Conservation (phyloP, 2,797 vertebrate genomes). For the Sebastes trivittatus region DNA sequence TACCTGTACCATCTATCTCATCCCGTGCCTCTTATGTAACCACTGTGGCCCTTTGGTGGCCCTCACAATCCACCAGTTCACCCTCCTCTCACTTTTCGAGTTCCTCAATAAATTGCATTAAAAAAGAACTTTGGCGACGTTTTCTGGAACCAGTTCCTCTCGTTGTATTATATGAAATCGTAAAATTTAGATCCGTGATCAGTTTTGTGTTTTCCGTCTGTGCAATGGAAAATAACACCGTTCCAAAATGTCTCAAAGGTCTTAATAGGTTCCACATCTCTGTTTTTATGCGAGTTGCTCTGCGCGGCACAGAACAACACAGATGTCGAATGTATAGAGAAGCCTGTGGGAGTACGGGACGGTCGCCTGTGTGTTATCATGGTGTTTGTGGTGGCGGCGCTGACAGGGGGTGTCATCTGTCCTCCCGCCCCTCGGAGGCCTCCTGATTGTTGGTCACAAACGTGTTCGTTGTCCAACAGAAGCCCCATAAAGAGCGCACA, state of each 20-base stretch:
- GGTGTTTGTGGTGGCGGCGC: slow-evolving; percentile 53
- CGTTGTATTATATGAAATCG: slow-evolving; percentile 31
- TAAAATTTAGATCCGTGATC: slow-evolving; percentile 49
- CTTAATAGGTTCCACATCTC: slow-evolving; percentile 59
- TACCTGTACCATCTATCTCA: not conserved
- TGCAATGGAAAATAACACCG: slow-evolving; percentile 52
- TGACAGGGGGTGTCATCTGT: slow-evolving; percentile 64
- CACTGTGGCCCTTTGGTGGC: not conserved
- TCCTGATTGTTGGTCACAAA: slow-evolving; percentile 29
- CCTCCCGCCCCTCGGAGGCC: slow-evolving; percentile 19
- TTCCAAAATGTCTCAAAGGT: slow-evolving; percentile 22
- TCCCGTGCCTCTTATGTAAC: not conserved
- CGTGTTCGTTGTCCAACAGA: slow-evolving; percentile 36
- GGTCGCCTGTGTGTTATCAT: slow-evolving; percentile 32
- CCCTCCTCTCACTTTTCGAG: slow-evolving; percentile 33
- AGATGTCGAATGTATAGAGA: slow-evolving; percentile 35
- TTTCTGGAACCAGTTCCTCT: slow-evolving; percentile 39
- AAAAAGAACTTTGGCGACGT: slow-evolving; percentile 28
- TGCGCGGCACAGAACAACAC: slow-evolving; percentile 29
- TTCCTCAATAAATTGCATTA: slow-evolving; percentile 36
- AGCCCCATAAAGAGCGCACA: slow-evolving; percentile 24
- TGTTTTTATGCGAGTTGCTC: slow-evolving; percentile 24
- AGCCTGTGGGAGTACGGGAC: slow-evolving; percentile 1
- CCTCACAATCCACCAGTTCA: slow-evolving; percentile 19
- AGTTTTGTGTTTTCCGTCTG: slow-evolving; percentile 37